Conservation (phyloP, 2,113 vertebrate genomes). For the Monopterus albus region DNA sequence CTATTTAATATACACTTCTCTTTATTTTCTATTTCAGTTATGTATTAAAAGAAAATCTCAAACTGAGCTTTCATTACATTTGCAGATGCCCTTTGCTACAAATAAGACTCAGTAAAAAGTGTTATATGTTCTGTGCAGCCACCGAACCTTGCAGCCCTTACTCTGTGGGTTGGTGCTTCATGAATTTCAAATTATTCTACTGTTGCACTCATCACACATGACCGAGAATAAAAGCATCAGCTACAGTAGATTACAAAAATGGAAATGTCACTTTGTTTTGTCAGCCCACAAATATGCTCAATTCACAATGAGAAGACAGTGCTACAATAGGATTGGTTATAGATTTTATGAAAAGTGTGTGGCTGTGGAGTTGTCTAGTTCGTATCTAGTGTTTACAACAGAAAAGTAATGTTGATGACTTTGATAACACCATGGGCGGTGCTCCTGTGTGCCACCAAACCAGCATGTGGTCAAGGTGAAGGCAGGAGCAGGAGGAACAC, state of each 20-base stretch:
- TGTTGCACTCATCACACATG: conserved; percentile 15
- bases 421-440: conserved; percentile 70
- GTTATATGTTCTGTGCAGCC: conserved; percentile 18
- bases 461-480: conserved; percentile 78
- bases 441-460: conserved; percentile 54
- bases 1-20: not conserved
- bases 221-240: conserved; percentile 32
- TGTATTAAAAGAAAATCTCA: not conserved
- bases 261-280: conserved; percentile 57
- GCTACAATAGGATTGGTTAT: conserved; percentile 38
- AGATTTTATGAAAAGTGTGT: conserved; percentile 21
- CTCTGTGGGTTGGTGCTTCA: conserved; percentile 17
- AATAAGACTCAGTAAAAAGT: conserved; percentile 17
- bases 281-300: conserved; percentile 42
- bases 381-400: conserved; percentile 30
- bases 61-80: conserved; percentile 18
- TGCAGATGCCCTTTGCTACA: conserved; percentile 14
- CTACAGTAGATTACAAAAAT: conserved; percentile 34
- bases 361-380: conserved; percentile 35
- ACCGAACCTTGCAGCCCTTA: conserved; percentile 18
- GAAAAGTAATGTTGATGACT: conserved; percentile 63
- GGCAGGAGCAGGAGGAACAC: conserved; percentile 41
- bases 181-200: conserved; percentile 44
- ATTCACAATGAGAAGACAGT: conserved; percentile 27
- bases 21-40: conserved; percentile 15